Base-by-base conservation (phyloP, 2,888 invertebrate genomes). In the Stenichneumon culpator region DNA sequence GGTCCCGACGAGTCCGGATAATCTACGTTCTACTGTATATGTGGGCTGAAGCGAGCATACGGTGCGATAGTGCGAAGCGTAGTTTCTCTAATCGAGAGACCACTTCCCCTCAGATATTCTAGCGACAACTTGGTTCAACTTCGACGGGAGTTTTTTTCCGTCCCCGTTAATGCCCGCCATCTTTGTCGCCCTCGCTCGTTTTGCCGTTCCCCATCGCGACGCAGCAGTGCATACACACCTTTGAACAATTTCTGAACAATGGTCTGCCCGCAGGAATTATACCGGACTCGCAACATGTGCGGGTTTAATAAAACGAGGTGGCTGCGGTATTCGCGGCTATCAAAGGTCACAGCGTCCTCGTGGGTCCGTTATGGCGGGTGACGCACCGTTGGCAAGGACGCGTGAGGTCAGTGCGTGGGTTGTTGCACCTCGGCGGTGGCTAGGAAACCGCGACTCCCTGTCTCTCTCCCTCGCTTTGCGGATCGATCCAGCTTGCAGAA, bases 331-430 rank as follows among this genome's bases (percentile, higher is more conserved):
- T 57, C 74, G 84, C 74, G 79, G 84, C 72, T 84, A 86, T 79
- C 77, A 87, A 88, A 89, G 89, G 88, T 90, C 86, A 86, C 75
- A 52, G 39, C 68, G 87, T 88, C 87, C 87, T 87, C 84, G 69
- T 28, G 63, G 25, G 72, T 36, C 57, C 54, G 75, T 79, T 67
- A 22, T 11, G 68, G 63, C 78, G 81, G 80, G 74, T 81, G 86
- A 84, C 28, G 75, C 47, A 72, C 65, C 36, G 60, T 80, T 79
- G 83, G 82, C 90, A 90, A 91, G 92, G 91, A 89, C 91, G 79
- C 82, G 83, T 85, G 91, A 88, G 92, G 91, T 92, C 90, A 91
- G 87, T 86, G 92, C 92, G 93, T 93, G 92, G 93, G 93, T 93
- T 93, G 93, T 92, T 93, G 93, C 92, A 92, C 93, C 89, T 90